These are phyloP conservation scores for Macropis europaea DNA, from an alignment of 2,888 invertebrate species.

Conservation along the genomic window DNA sequence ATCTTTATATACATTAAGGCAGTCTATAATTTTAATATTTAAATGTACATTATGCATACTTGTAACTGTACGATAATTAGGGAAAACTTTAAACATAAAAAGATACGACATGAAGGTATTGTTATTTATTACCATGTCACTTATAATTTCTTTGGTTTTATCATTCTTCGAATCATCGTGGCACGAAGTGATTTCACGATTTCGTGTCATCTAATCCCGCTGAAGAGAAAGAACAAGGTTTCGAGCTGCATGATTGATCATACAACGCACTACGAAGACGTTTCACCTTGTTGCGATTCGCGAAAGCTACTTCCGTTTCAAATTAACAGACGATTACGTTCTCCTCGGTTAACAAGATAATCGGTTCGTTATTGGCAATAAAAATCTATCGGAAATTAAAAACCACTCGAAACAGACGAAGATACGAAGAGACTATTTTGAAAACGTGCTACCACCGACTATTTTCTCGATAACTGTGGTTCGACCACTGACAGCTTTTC, in stretches of 20 bases:
- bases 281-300: no score
- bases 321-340: no score
- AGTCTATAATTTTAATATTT: no score
- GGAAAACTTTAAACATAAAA: neutral
- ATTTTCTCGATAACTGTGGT: constrained; percentile 46
- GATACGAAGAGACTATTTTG: constrained; percentile 22
- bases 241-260: no score
- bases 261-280: neutral
- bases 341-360: no score
- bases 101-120: neutral
- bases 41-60: no score
- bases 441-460: constrained; percentile 28
- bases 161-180: neutral
- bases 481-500: constrained; percentile 44
- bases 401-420: neutral
- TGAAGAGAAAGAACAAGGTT: neutral
- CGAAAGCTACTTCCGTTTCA: no score
- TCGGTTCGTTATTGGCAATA: neutral
- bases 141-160: neutral
- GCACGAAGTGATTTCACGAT: neutral
- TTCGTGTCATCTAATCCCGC: neutral
- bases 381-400: neutral
- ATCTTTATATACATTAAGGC: no score
- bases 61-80: no score
- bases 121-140: constrained; percentile 16